phyloP scores from a whole-genome alignment of 2,797 vertebrate species.

The Pangasius krempfi region DNA sequence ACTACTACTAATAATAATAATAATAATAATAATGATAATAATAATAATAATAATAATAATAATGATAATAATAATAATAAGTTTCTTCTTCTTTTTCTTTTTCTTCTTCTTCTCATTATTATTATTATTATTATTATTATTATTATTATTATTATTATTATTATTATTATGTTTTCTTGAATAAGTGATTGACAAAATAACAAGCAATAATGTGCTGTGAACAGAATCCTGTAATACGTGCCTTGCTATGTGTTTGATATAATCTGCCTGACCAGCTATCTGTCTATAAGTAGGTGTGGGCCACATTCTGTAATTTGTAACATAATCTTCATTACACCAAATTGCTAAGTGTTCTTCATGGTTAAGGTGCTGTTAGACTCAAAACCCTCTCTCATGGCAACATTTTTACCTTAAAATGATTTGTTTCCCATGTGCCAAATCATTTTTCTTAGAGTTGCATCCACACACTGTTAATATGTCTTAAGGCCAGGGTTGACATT shows the following conservation, averaged over 20 bases:
- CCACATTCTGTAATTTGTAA: neutral
- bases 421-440: neutral
- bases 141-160: neutral
- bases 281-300: neutral
- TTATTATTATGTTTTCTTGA: neutral
- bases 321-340: neutral
- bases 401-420: neutral
- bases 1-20: too few species aligned
- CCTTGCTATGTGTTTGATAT: neutral
- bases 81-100: too few species aligned
- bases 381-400: too few species aligned
- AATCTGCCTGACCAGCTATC: too few species aligned
- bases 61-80: too few species aligned
- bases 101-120: too few species aligned
- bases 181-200: neutral
- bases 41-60: too few species aligned
- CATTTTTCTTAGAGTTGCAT: neutral
- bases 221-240: neutral
- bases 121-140: neutral
- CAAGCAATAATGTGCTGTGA: neutral
- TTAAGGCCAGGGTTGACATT: too few species aligned
- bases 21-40: too few species aligned
- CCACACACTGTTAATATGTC: too few species aligned
- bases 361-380: neutral
- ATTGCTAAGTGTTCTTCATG: neutral